Percentiles rank a stretch among this genome's conserved stretches.
These are phyloP conservation scores for Lamprotornis superbus DNA, from an alignment of 2,113 vertebrate genomes.

Conservation along the genomic window DNA sequence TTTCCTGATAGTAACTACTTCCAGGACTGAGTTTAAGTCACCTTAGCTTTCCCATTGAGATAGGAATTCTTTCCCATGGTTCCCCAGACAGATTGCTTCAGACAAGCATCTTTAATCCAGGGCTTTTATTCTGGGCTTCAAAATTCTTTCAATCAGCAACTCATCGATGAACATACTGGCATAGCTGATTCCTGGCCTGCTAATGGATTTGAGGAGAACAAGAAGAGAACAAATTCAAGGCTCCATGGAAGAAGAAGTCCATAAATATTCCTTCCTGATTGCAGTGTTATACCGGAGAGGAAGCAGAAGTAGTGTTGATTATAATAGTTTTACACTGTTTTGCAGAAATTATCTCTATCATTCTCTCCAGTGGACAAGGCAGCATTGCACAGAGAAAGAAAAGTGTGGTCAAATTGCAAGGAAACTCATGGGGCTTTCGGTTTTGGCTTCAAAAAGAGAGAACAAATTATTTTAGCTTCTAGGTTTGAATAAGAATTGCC, in stretches of 20 bases:
- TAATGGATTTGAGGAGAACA: background rate
- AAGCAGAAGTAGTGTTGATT: background rate
- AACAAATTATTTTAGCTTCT: background rate
- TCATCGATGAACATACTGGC: background rate
- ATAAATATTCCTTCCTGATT: background rate
- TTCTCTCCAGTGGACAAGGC: background rate
- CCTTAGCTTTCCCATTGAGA: background rate
- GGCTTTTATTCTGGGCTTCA: background rate
- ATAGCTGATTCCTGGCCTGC: background rate
- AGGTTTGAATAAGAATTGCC: conserved; percentile 7
- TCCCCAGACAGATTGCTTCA: background rate
- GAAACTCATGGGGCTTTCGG: background rate
- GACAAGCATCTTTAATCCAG: background rate
- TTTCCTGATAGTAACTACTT: background rate
- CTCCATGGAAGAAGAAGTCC: background rate
- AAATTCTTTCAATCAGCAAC: background rate
- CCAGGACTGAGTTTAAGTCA: background rate
- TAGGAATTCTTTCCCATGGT: background rate
- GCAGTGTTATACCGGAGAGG: background rate
- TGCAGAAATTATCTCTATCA: background rate
- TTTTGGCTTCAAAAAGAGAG: background rate
- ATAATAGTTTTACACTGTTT: background rate
- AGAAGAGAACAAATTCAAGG: background rate
- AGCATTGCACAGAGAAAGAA: background rate
- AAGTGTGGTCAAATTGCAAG: background rate